Evolutionary conservation across 2,888 invertebrate genomes (phyloP).

Genomic region (Eugnorisma glareosa): DNA sequence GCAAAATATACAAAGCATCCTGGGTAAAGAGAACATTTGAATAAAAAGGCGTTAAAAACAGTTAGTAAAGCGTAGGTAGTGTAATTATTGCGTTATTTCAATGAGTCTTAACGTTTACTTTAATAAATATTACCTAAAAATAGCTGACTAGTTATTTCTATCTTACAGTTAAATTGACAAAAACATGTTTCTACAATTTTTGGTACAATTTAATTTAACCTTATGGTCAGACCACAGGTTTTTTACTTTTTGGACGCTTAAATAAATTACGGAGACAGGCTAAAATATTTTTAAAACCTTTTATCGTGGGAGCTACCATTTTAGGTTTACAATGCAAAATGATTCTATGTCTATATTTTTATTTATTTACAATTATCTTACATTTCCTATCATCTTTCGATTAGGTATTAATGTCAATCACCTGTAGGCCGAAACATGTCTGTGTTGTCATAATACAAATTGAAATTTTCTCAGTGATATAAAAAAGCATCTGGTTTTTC

Average conservation of each 20-base stretch:
- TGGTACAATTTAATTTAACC: slow-evolving; percentile 47
- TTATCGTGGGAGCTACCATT: not conserved
- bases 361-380: slow-evolving; percentile 38
- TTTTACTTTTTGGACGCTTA: slow-evolving; percentile 20
- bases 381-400: not conserved
- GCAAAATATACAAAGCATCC: not conserved
- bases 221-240: slow-evolving; percentile 41
- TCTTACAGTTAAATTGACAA: slow-evolving; percentile 62
- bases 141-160: slow-evolving; percentile 58
- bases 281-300: not conserved
- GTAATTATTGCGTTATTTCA: slow-evolving; percentile 22
- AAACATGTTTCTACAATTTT: slow-evolving; percentile 51
- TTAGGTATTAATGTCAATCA: not conserved
- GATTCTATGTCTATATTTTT: slow-evolving; percentile 1
- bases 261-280: slow-evolving; percentile 10
- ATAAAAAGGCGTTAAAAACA: slow-evolving; percentile 10
- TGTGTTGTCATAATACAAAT: not conserved
- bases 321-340: slow-evolving; percentile 11
- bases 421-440: slow-evolving; percentile 40
- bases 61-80: slow-evolving; percentile 10
- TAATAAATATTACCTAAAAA: slow-evolving; percentile 55
- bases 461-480: not conserved
- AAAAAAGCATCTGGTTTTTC: not conserved
- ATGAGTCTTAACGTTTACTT: slow-evolving; percentile 11
- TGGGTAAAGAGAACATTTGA: not conserved